Conservation (phyloP, 2,113 vertebrate genomes). For the Xenopus laevis region DNA sequence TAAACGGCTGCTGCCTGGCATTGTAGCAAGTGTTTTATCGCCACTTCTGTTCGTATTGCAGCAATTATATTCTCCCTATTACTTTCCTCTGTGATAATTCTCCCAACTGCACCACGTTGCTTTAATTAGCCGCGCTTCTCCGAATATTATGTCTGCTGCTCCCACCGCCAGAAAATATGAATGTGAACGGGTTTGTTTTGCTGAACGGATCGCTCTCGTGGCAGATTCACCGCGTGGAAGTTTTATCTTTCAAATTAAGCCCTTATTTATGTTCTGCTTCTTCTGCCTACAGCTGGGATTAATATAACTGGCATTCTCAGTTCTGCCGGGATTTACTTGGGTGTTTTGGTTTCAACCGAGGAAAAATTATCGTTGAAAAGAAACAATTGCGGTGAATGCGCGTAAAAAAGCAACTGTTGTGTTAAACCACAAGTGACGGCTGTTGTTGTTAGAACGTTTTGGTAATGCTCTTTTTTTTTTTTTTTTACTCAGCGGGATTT, state of each 20-base stretch:
- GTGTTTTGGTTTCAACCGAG: too few relatives aligned
- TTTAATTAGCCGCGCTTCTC: slow-evolving; percentile 17
- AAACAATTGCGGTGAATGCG: too few relatives aligned
- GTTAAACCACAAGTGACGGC: too few relatives aligned
- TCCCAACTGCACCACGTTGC: slow-evolving; percentile 7
- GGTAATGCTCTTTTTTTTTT: too few relatives aligned
- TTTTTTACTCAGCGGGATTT: too few relatives aligned
- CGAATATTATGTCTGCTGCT: background rate
- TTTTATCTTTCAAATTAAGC: slow-evolving; percentile 11
- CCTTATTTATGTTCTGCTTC: background rate
- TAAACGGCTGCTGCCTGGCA: background rate
- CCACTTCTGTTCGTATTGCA: background rate
- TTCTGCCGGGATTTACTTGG: too few relatives aligned
- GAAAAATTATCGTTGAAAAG: too few relatives aligned
- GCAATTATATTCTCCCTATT: background rate
- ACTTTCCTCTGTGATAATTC: background rate
- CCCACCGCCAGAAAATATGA: background rate
- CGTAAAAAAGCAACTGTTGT: too few relatives aligned
- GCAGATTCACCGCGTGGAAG: background rate
- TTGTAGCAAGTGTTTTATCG: slow-evolving; percentile 18
- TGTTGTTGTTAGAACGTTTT: too few relatives aligned
- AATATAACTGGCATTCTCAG: too few relatives aligned
- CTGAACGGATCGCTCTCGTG: background rate
- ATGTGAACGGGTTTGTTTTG: background rate
- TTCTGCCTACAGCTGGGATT: too few relatives aligned